Conservation (phyloP, 1,140 invertebrate species). For the Ips nitidus region DNA sequence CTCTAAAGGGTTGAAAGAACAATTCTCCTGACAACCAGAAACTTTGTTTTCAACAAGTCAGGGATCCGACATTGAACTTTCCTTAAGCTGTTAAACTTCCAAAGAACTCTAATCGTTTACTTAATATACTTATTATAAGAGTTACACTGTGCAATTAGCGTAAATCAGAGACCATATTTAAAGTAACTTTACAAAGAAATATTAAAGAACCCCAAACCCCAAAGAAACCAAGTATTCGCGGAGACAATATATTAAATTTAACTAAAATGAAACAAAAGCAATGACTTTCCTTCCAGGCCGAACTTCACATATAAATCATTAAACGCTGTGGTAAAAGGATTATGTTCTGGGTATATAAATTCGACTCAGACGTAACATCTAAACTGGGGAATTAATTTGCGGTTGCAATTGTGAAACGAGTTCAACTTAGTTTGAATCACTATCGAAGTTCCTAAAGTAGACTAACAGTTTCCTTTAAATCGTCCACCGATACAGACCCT, state of each 20-base stretch:
- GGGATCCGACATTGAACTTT: too few relatives aligned
- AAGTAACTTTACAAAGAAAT: too few relatives aligned
- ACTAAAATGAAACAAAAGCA: conserved; percentile 18
- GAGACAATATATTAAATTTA: conserved; percentile 15
- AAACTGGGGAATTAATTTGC: conserved; percentile 33
- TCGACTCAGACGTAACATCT: conserved; percentile 24
- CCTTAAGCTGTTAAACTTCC: too few relatives aligned
- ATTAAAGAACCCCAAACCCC: background rate
- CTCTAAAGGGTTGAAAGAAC: too few relatives aligned
- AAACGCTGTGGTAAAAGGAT: conserved; percentile 18
- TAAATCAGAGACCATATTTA: too few relatives aligned
- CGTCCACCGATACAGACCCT: background rate
- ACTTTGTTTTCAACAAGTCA: too few relatives aligned
- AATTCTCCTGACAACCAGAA: too few relatives aligned
- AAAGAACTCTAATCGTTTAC: too few relatives aligned
- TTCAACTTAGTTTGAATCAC: conserved; percentile 28
- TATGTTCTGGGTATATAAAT: conserved; percentile 27
- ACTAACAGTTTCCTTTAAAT: conserved; percentile 9
- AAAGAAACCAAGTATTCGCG: background rate
- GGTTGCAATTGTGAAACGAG: conserved; percentile 28
- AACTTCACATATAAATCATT: conserved; percentile 30
- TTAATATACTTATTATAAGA: too few relatives aligned
- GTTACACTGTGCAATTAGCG: too few relatives aligned
- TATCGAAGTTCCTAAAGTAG: conserved; percentile 24
- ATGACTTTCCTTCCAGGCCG: conserved; percentile 4